Evolutionary conservation across 2,797 vertebrate species (phyloP).

Genomic region (Apodemus agrarius): DNA sequence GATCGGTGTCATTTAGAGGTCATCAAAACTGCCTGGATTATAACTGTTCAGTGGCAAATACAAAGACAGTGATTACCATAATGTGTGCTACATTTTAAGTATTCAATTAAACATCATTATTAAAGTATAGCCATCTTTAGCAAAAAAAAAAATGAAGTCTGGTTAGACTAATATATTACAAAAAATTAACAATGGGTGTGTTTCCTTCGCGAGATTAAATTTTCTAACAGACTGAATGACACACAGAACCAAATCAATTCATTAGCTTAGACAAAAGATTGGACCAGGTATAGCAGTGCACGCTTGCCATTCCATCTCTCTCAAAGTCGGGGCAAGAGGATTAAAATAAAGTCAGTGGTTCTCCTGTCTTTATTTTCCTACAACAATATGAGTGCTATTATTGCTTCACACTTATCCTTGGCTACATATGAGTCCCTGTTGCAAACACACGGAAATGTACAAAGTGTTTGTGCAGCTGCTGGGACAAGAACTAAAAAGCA

Average conservation of each 20-base stretch:
- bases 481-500: background rate
- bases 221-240: constrained; percentile 34
- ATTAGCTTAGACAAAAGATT: background rate
- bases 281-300: background rate
- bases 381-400: too few relatives aligned
- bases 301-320: background rate
- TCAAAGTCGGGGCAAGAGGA: background rate
- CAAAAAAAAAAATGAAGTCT: background rate
- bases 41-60: background rate
- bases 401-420: background rate
- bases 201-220: constrained; percentile 25
- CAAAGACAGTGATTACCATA: background rate
- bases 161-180: background rate
- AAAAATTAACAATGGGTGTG: background rate
- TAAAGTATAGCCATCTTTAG: background rate
- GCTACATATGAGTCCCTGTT: background rate
- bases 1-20: background rate
- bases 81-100: background rate
- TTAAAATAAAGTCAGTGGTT: background rate
- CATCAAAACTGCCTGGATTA: background rate
- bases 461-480: background rate
- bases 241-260: background rate
- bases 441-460: background rate
- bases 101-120: background rate
- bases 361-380: background rate